phyloP scores from a whole-genome alignment of 2,888 invertebrate genomes.

The Apodemia duryi region DNA sequence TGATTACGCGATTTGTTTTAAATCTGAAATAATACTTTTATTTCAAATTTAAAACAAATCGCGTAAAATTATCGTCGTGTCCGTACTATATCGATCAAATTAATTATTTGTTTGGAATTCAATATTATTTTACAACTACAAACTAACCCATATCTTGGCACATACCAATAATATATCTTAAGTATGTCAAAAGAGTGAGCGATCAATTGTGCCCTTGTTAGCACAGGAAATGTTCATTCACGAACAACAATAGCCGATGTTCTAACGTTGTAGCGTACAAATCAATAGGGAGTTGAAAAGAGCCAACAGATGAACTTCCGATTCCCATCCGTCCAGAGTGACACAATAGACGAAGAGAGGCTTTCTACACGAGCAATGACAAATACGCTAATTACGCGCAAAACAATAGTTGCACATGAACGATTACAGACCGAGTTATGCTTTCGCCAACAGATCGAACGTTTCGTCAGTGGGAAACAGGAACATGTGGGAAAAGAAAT shows the following conservation, averaged over 20 bases:
- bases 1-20: too few species aligned
- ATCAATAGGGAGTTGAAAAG: slow-evolving; percentile 19
- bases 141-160: too few species aligned
- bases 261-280: neutral
- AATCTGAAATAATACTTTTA: too few species aligned
- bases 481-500: neutral
- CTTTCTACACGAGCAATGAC: slow-evolving; percentile 47
- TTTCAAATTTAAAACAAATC: too few species aligned
- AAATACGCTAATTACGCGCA: slow-evolving; percentile 45
- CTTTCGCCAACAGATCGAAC: slow-evolving; percentile 15
- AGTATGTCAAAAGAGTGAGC: too few species aligned
- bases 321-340: slow-evolving; percentile 34
- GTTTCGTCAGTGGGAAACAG: slow-evolving; percentile 9
- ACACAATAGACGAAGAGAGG: slow-evolving; percentile 42
- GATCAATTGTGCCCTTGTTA: neutral
- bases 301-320: slow-evolving; percentile 22
- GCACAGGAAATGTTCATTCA: neutral
- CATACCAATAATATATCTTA: too few species aligned
- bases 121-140: too few species aligned
- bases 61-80: too few species aligned
- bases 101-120: too few species aligned
- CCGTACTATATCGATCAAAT: too few species aligned
- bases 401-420: slow-evolving; percentile 50
- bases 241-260: neutral
- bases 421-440: slow-evolving; percentile 34